Evolutionary conservation across 2,113 vertebrate genomes (phyloP).

Genomic region (Stictonetta naevosa): DNA sequence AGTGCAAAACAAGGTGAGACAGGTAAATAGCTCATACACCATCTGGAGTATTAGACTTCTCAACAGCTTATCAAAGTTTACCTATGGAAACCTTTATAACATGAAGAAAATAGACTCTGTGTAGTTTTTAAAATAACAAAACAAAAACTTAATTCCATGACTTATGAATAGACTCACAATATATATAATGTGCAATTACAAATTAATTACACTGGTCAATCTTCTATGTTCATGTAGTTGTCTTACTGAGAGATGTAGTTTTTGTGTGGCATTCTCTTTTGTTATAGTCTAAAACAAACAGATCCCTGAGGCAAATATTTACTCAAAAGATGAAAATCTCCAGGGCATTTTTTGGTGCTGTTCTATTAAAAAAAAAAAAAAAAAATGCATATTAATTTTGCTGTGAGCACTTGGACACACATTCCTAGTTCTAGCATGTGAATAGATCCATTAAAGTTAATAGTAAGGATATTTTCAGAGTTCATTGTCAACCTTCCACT

Average conservation of each 20-base stretch:
- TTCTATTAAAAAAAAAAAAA: not conserved
- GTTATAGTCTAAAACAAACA: not conserved
- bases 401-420: not conserved
- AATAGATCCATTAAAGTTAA: not conserved
- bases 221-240: not conserved
- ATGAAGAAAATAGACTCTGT: not conserved
- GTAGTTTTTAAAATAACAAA: not conserved
- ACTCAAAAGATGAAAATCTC: not conserved
- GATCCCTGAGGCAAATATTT: not conserved
- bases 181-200: not conserved
- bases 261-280: not conserved
- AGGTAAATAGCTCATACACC: not conserved
- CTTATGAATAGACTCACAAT: not conserved
- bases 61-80: not conserved
- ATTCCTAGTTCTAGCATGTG: not conserved
- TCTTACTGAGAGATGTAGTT: not conserved
- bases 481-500: not conserved
- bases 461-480: not conserved
- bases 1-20: not conserved
- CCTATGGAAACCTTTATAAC: not conserved
- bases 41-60: too few species aligned
- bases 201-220: not conserved
- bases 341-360: not conserved
- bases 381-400: not conserved
- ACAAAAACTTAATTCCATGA: not conserved